phyloP scores from a whole-genome alignment of 2,888 invertebrate species.

The Xestia rhomboidea region DNA sequence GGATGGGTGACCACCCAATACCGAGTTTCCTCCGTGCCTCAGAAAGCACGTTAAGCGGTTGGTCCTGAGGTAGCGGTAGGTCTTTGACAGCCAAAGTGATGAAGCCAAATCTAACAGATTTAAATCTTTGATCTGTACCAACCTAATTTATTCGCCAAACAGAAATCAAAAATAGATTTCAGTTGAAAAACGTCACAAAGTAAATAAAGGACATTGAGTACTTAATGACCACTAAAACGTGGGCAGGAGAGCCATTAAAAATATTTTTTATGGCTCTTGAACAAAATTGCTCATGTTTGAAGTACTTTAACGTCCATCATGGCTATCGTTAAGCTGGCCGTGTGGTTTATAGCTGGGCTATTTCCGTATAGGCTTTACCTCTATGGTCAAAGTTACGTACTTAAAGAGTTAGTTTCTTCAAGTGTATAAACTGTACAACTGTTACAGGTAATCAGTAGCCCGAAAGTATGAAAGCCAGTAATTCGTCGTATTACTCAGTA shows the following conservation, averaged over 20 bases:
- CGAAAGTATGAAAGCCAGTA: background rate
- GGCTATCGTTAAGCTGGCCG: conserved; percentile 36
- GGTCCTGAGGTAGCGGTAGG: no score
- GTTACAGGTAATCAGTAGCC: background rate
- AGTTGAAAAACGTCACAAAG: conserved; percentile 34
- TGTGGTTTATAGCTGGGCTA: conserved; percentile 26
- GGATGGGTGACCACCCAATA: no score
- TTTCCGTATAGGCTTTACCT: background rate
- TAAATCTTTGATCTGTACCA: background rate
- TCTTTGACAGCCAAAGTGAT: no score
- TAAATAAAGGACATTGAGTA: conserved; percentile 44
- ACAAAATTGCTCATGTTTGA: conserved; percentile 52
- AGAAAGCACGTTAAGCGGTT: no score
- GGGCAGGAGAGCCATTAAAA: conserved; percentile 52
- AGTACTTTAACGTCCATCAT: conserved; percentile 55
- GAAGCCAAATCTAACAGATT: background rate
- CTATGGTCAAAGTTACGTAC: background rate
- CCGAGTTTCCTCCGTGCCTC: no score
- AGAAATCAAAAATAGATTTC: conserved; percentile 24
- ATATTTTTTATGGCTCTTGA: conserved; percentile 54
- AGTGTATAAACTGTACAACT: background rate
- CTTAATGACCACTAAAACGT: conserved; percentile 52
- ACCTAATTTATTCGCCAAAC: background rate
- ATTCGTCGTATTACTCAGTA: background rate
- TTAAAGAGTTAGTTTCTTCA: background rate